These are phyloP conservation scores for Podargus strigoides DNA, from an alignment of 2,797 vertebrate genomes.

Conservation along the genomic window DNA sequence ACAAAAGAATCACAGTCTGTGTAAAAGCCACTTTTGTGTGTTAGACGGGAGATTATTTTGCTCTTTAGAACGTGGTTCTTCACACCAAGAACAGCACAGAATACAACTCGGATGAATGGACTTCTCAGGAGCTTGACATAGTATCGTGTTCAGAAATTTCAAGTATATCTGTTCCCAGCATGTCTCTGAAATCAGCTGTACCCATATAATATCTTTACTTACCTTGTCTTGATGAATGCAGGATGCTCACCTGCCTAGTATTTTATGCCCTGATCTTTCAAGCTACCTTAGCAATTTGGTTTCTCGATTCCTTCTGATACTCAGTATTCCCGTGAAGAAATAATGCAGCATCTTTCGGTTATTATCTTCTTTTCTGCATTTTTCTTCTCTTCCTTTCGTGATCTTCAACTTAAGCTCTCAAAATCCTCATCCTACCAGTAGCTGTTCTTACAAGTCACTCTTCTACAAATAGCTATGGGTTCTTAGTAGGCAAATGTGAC, in stretches of 20 bases:
- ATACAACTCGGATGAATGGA: background rate
- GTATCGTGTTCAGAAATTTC: background rate
- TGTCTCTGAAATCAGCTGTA: background rate
- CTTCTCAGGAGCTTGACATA: background rate
- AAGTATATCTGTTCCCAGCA: background rate
- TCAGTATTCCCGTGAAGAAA: background rate
- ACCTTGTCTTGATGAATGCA: background rate
- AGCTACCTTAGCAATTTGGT: background rate
- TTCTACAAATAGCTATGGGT: background rate
- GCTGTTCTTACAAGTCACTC: background rate
- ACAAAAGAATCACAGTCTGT: background rate
- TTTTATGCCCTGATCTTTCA: background rate
- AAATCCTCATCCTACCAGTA: background rate
- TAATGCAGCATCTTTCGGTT: background rate
- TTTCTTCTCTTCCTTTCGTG: background rate
- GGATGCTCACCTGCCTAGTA: background rate
- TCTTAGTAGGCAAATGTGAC: conserved; percentile 8
- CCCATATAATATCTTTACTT: background rate
- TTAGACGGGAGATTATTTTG: background rate
- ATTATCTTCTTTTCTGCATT: background rate
- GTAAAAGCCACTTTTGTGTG: background rate
- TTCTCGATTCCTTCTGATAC: background rate
- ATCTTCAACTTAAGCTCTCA: background rate
- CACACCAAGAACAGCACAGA: background rate
- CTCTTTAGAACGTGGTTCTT: background rate